Conservation (phyloP, 2,113 vertebrate species). For the Macquaria ambigua region DNA sequence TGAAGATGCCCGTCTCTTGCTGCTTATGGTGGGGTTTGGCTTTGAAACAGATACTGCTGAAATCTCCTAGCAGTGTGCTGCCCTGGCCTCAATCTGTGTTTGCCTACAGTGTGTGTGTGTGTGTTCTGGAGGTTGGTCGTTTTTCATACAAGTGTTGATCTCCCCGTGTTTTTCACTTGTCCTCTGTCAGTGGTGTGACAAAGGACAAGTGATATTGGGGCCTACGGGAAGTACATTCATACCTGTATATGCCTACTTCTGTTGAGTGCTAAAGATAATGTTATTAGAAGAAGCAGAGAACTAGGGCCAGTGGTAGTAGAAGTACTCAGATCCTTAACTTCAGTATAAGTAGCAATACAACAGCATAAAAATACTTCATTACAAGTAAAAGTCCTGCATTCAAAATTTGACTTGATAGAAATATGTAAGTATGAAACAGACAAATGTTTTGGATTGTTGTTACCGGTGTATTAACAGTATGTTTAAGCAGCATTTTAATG, state of each 20-base stretch:
- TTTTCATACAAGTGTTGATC: constrained; percentile 23
- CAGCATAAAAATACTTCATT: background rate
- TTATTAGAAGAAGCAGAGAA: background rate
- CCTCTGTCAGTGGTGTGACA: constrained; percentile 16
- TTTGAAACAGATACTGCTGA: constrained; percentile 59
- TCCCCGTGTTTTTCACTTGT: constrained; percentile 14
- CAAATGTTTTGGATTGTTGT: background rate
- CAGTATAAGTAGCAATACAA: background rate
- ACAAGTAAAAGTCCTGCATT: background rate
- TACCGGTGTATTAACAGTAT: background rate
- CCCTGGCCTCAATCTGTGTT: constrained; percentile 55
- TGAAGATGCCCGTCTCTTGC: constrained; percentile 61
- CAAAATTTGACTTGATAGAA: background rate
- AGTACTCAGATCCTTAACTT: background rate
- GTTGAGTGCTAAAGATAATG: background rate
- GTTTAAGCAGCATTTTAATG: background rate
- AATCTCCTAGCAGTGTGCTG: constrained; percentile 47
- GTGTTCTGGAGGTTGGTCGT: constrained; percentile 36
- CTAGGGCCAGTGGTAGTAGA: background rate
- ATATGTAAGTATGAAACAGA: background rate
- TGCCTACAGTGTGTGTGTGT: constrained; percentile 36
- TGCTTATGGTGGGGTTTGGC: constrained; percentile 54
- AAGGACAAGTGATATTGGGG: too few relatives aligned
- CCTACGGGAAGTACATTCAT: background rate
- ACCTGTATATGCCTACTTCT: background rate